Evolutionary conservation across 2,888 invertebrate genomes (phyloP), one percentile per base, ranked within the genome.

Genomic region (Orthosia cruda): DNA sequence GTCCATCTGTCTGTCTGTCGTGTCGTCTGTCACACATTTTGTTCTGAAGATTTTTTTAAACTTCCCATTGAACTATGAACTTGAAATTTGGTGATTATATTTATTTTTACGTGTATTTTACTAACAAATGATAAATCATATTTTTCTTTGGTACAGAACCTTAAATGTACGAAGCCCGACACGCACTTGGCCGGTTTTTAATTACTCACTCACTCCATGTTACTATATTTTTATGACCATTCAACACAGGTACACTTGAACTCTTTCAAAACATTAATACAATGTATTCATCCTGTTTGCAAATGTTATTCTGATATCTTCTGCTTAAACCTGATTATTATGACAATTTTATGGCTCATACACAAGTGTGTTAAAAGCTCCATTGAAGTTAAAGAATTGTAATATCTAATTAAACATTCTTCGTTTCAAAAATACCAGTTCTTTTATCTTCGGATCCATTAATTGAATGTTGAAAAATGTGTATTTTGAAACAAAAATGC

Each of bases 261-360:
- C 70, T 66, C 72, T 75, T 85, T 85, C 62, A 74, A 50, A 81
- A 69, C 69, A 59, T 81, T 71, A 71, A 55, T 71, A 81, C 77
- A 86, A 77, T 76, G 74, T 82, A 66, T 66, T 74, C 32, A 78
- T 84, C 81, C 78, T 71, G 81, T 81, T 84, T 72, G 72, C 23
- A 73, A 81, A 87, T 87, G 76, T 74, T 81, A 81, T 77, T 66
- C 75, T 66, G 78, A 78, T 85, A 86, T 68, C 49, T 69, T 54
- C 32, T 63, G 71, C 68, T 80, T 71, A 83, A 85, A 87, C 77
- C 81, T 72, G 81, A 71, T 77, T 84, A 74, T 84, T 87, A 81
- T 69, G 64, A 61, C 74, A 78, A 83, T 80, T 84, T 84, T 84
- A 86, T 63, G 23, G 59, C 76, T 54, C 81, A 72, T 74, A 71